Evolutionary conservation across 2,888 invertebrate species (phyloP).

Genomic region (Cosmorhoe ocellata): DNA sequence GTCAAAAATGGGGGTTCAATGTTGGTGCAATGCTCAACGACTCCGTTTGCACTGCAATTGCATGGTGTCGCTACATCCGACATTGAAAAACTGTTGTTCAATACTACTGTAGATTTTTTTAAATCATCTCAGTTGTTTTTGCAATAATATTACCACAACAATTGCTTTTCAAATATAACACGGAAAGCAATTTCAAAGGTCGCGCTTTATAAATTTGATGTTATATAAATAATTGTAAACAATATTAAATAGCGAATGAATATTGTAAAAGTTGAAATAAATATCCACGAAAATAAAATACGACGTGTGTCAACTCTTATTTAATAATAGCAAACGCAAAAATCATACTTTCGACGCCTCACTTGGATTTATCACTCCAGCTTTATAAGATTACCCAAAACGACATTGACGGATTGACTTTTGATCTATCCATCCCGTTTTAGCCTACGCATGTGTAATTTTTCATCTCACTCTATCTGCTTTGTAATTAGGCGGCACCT

Average conservation of each 20-base stretch:
- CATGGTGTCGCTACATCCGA: conserved; percentile 8
- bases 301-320: conserved; percentile 53
- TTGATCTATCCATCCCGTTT: conserved; percentile 49
- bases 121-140: not conserved
- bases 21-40: conserved; percentile 15
- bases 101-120: not conserved
- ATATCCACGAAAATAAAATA: conserved; percentile 35
- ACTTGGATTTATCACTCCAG: conserved; percentile 70
- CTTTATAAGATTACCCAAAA: conserved; percentile 75
- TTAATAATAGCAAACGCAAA: conserved; percentile 65
- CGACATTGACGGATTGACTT: conserved; percentile 79
- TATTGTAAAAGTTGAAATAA: too few species aligned
- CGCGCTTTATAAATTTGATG: too few species aligned
- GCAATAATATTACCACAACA: too few species aligned
- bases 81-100: conserved; percentile 9
- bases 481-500: conserved; percentile 73
- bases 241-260: too few species aligned
- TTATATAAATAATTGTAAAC: too few species aligned
- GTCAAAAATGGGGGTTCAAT: not conserved
- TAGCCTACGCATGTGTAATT: conserved; percentile 34
- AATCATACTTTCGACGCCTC: conserved; percentile 61
- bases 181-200: too few species aligned
- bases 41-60: conserved; percentile 14
- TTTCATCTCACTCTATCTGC: conserved; percentile 45
- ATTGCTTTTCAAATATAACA: too few species aligned